These are phyloP conservation scores for Pomatorhinus ruficollis DNA, from an alignment of 2,113 vertebrate genomes.

Conservation along the genomic window DNA sequence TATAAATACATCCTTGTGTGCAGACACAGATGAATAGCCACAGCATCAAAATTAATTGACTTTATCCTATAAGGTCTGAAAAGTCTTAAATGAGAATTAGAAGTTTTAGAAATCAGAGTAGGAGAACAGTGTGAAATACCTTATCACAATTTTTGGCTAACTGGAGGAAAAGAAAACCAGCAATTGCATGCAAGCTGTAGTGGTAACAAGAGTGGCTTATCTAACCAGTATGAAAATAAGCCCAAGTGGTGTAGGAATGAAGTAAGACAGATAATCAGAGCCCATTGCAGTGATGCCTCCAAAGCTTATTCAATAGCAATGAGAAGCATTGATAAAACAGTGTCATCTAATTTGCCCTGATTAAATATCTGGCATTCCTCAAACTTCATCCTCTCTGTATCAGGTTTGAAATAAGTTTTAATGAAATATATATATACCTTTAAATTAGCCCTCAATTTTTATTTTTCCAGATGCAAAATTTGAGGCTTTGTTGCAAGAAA, in stretches of 20 bases:
- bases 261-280: neutral
- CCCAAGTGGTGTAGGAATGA: neutral
- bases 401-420: neutral
- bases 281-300: neutral
- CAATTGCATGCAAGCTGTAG: neutral
- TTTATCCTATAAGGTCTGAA: neutral
- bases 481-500: neutral
- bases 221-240: neutral
- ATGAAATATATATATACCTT: neutral
- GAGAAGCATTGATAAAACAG: neutral
- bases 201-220: neutral
- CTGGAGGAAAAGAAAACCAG: neutral
- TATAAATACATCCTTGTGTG: neutral
- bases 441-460: neutral
- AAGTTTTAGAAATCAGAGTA: neutral
- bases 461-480: neutral
- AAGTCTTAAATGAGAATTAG: neutral
- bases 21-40: neutral
- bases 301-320: neutral
- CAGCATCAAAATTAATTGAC: neutral
- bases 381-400: neutral
- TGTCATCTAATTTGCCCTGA: neutral
- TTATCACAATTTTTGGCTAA: neutral
- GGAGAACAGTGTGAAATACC: neutral
- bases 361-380: neutral